Conservation (phyloP, 2,888 invertebrate genomes). For the Athalia rosae region DNA sequence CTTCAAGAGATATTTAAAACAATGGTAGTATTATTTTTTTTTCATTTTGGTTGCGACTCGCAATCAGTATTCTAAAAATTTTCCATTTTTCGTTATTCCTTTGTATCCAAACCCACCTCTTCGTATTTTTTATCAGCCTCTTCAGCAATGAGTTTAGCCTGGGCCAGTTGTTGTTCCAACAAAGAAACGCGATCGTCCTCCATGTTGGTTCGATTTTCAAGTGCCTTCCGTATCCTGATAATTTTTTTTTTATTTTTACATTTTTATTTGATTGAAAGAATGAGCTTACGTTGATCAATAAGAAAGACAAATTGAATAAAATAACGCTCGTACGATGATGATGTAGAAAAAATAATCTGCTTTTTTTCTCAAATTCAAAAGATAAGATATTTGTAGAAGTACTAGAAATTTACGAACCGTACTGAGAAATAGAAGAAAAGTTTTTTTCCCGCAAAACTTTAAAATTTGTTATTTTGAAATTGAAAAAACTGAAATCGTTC, state of each 20-base stretch:
- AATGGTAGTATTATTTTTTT: not conserved
- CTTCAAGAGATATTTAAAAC: not conserved
- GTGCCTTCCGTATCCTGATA: constrained; percentile 94
- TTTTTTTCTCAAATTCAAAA: too few species aligned
- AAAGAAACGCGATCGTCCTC: constrained; percentile 99
- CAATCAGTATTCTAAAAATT: constrained; percentile 10
- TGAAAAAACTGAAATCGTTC: too few species aligned
- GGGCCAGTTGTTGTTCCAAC: constrained; percentile 97
- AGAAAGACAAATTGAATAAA: not conserved
- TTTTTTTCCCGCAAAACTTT: too few species aligned
- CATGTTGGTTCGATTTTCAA: constrained; percentile 99
- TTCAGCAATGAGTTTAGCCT: constrained; percentile 99
- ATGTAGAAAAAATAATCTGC: too few species aligned
- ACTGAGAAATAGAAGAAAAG: too few species aligned
- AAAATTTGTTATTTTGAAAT: too few species aligned
- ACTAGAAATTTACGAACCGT: too few species aligned
- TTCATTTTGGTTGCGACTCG: not conserved
- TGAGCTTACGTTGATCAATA: not conserved
- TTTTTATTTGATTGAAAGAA: constrained; percentile 57
- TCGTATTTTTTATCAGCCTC: constrained; percentile 99
- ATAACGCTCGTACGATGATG: not conserved
- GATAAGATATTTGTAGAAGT: too few species aligned
- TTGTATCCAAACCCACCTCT: constrained; percentile 84
- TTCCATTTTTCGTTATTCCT: not conserved
- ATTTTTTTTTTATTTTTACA: constrained; percentile 55